phyloP scores from a whole-genome alignment of 2,888 invertebrate species.

The Pegoplata infirma region DNA sequence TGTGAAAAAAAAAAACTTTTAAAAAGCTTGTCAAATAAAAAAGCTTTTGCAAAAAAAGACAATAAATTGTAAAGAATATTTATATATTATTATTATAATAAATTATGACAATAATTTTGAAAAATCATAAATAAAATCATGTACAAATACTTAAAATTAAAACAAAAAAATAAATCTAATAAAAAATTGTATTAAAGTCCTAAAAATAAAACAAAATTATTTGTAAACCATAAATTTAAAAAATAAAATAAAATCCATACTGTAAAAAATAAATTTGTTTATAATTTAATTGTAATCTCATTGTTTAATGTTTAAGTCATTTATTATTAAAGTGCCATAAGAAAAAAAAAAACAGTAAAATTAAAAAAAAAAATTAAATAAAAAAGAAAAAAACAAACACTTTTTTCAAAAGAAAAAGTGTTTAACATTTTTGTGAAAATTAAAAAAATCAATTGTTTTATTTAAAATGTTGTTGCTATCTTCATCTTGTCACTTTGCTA shows the following conservation, averaged over 20 bases:
- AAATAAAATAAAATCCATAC: conserved; percentile 3
- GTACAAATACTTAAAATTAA: conserved; percentile 43
- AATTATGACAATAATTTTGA: conserved; percentile 59
- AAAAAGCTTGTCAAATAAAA: conserved; percentile 43
- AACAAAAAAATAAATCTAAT: background rate
- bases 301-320: conserved; percentile 68
- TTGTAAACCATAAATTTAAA: background rate
- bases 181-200: conserved; percentile 17
- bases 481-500: background rate
- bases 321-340: conserved; percentile 72
- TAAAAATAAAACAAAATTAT: background rate
- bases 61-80: conserved; percentile 51
- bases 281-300: conserved; percentile 71
- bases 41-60: conserved; percentile 59
- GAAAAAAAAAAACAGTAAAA: conserved; percentile 62
- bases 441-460: conserved; percentile 43
- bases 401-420: conserved; percentile 40
- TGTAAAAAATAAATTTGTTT: conserved; percentile 53
- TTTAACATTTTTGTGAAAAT: conserved; percentile 58
- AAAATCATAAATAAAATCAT: conserved; percentile 40
- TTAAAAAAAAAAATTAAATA: conserved; percentile 41
- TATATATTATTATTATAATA: conserved; percentile 2
- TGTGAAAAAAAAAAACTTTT: conserved; percentile 30
- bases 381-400: conserved; percentile 35
- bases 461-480: conserved; percentile 25